Percentiles rank a stretch among this genome's conserved stretches.
phyloP scores from a whole-genome alignment of 2,888 invertebrate species.

The Saturnia pavonia region DNA sequence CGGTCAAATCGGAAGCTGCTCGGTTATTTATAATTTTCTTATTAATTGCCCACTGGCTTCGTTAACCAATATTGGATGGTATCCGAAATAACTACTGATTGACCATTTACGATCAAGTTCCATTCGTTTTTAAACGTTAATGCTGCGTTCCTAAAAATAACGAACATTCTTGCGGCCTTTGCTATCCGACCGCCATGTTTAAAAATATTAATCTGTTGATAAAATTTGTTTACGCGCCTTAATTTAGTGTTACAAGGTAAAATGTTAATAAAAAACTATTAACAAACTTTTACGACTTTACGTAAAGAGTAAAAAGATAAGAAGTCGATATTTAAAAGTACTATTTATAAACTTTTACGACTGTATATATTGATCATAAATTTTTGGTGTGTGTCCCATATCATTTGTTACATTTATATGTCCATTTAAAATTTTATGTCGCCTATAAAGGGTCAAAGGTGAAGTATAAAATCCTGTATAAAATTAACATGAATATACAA shows the following conservation, averaged over 20 bases:
- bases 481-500: neutral
- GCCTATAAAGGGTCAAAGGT: conserved; percentile 9
- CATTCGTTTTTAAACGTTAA: neutral
- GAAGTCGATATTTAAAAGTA: neutral
- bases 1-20: conserved; percentile 11
- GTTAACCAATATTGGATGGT: conserved; percentile 2
- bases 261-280: neutral
- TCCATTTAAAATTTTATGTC: conserved; percentile 6
- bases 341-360: conserved; percentile 8
- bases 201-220: neutral
- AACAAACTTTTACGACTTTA: conserved; percentile 2
- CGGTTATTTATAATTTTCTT: conserved; percentile 6
- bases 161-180: neutral
- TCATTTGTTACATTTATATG: conserved; percentile 1
- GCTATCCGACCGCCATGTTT: neutral
- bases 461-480: conserved; percentile 7
- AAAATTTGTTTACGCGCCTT: conserved; percentile 8
- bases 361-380: neutral
- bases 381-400: neutral
- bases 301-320: neutral
- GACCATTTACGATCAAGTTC: conserved; percentile 1
- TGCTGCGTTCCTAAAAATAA: conserved; percentile 6
- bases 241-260: conserved; percentile 6
- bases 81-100: conserved; percentile 14
- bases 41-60: conserved; percentile 15